A percentile compares a stretch with the other conserved stretches of the same genome.
phyloP scores from a whole-genome alignment of 2,888 invertebrate genomes.

The Mythimna albipuncta region DNA sequence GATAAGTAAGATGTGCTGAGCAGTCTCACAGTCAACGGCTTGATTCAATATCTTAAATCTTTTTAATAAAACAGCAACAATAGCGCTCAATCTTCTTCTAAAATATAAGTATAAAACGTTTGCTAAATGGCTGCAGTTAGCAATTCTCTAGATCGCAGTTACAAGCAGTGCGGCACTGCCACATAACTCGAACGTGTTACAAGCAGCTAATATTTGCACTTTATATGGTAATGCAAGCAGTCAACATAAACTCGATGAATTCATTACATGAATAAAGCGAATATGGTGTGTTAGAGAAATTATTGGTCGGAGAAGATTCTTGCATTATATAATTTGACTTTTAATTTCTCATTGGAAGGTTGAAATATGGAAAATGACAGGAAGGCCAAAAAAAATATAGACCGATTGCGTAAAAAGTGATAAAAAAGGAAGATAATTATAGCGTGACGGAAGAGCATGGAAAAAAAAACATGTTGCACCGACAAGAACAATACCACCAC shows the following conservation, averaged over 20 bases:
- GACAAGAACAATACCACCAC: too few species aligned
- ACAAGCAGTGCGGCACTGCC: not conserved
- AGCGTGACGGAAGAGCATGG: too few species aligned
- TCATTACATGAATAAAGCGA: constrained; percentile 15
- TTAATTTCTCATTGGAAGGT: too few species aligned
- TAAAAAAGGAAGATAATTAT: too few species aligned
- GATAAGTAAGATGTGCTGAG: not conserved
- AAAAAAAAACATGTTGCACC: too few species aligned
- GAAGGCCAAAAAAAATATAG: too few species aligned
- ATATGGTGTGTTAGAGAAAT: constrained; percentile 7
- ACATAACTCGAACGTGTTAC: constrained; percentile 30
- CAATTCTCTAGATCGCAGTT: not conserved
- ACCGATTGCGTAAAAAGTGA: too few species aligned
- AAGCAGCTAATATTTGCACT: constrained; percentile 35
- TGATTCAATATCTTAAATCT: not conserved
- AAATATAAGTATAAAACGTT: constrained; percentile 13
- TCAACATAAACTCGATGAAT: constrained; percentile 35
- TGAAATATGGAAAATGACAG: too few species aligned
- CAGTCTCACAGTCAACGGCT: not conserved
- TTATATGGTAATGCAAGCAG: constrained; percentile 39
- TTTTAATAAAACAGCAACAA: too few species aligned
- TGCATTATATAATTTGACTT: too few species aligned
- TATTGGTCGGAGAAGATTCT: not conserved
- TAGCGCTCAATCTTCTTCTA: not conserved
- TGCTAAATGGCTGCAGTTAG: constrained; percentile 21